A percentile compares a stretch with the other conserved stretches of the same genome.
These are phyloP conservation scores for Imbricaverruca yamaguchii DNA, from an alignment of 2,888 invertebrate species.

Conservation along the genomic window DNA sequence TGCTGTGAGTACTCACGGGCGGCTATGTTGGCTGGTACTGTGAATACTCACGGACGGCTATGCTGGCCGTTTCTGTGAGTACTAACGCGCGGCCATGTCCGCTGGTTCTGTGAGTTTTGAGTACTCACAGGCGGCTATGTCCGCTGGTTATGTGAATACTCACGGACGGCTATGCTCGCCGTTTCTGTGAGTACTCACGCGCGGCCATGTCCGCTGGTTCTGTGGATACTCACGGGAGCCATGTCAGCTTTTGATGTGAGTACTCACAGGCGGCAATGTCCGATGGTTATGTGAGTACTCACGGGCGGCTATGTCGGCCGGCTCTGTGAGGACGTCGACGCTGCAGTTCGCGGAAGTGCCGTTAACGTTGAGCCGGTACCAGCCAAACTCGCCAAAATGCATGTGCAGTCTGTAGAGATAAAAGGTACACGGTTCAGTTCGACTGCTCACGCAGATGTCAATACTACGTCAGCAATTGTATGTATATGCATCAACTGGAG, in stretches of 20 bases:
- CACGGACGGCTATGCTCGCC: neutral
- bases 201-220: neutral
- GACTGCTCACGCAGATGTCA: neutral
- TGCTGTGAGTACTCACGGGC: neutral
- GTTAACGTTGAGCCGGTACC: neutral
- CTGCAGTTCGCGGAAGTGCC: neutral
- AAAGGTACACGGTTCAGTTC: neutral
- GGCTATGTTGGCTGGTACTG: neutral
- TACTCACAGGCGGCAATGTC: too few relatives aligned
- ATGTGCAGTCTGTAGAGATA: neutral
- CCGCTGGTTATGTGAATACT: neutral
- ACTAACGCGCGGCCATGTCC: too few relatives aligned
- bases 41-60: neutral
- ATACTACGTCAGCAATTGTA: neutral
- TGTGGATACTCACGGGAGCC: neutral
- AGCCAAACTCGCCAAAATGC: neutral
- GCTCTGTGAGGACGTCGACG: neutral
- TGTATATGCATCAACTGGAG: neutral
- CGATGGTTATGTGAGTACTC: neutral
- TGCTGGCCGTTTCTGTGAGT: too few relatives aligned
- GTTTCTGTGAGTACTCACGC: neutral
- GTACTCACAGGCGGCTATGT: neutral
- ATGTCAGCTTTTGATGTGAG: too few relatives aligned
- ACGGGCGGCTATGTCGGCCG: neutral
- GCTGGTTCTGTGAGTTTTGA: too few relatives aligned